A percentile compares a stretch with the other conserved stretches of the same genome.
Conservation (phyloP, 2,113 vertebrate species). For the Hiodon tergisus region DNA sequence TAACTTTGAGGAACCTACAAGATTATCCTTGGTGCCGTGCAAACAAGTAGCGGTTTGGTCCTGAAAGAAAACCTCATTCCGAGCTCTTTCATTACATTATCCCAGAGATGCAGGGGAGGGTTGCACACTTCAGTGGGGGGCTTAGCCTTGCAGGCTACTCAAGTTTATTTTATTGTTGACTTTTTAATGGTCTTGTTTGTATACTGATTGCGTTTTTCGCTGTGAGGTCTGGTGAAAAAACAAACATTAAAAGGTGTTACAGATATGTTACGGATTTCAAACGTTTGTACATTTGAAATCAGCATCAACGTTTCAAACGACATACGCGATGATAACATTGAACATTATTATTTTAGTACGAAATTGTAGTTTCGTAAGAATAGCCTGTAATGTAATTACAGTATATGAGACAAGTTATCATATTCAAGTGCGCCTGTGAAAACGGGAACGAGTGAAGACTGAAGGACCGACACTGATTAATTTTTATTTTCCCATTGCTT, state of each 20-base stretch:
- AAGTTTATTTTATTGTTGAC: neutral
- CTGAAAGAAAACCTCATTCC: slow-evolving; percentile 32
- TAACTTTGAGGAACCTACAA: slow-evolving; percentile 61
- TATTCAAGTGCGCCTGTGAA: no score
- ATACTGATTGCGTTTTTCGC: neutral
- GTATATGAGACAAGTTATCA: no score
- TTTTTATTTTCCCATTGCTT: no score
- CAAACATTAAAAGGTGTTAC: slow-evolving; percentile 6
- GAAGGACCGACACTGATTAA: no score
- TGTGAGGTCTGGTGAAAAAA: slow-evolving; percentile 10
- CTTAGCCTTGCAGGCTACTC: slow-evolving; percentile 18
- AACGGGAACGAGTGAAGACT: no score
- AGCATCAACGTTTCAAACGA: no score
- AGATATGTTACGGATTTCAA: neutral
- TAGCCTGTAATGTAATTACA: no score
- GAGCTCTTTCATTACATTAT: slow-evolving; percentile 33
- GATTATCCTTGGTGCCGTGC: slow-evolving; percentile 58
- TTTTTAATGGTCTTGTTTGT: slow-evolving; percentile 24
- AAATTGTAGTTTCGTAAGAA: no score
- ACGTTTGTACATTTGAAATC: no score
- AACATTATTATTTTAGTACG: no score
- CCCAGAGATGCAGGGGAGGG: slow-evolving; percentile 35
- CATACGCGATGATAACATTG: neutral
- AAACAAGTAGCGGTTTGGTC: slow-evolving; percentile 46
- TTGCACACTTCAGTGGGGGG: slow-evolving; percentile 30